Percentiles rank a stretch among this genome's conserved stretches.
Evolutionary conservation across 2,797 vertebrate species (phyloP).

Genomic region (Petrocephalus sullivani): DNA sequence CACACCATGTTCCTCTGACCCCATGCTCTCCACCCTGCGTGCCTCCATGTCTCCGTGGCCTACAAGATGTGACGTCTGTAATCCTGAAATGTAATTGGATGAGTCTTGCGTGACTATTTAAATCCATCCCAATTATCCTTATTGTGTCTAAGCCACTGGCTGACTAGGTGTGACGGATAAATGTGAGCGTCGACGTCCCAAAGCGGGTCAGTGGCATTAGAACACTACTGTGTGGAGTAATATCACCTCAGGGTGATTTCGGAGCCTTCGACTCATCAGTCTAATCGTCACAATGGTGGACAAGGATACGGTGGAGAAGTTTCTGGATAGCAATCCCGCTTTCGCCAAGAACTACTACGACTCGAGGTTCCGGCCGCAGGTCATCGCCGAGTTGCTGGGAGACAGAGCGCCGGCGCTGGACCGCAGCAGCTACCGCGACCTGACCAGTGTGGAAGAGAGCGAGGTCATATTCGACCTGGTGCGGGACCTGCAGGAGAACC

Average conservation of each 20-base stretch:
- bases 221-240: neutral
- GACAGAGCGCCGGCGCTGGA: constrained; percentile 58
- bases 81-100: constrained; percentile 63
- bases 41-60: neutral
- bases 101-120: constrained; percentile 64
- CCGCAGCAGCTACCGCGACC: constrained; percentile 53
- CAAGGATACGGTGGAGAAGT: constrained; percentile 73
- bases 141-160: constrained; percentile 52
- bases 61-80: constrained; percentile 36
- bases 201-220: neutral
- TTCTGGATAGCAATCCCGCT: constrained; percentile 73
- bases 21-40: neutral
- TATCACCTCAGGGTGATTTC: neutral
- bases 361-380: constrained; percentile 59
- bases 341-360: constrained; percentile 80
- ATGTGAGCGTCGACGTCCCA: constrained; percentile 14
- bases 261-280: neutral
- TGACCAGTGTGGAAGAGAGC: constrained; percentile 72
- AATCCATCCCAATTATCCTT: constrained; percentile 66
- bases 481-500: constrained; percentile 76
- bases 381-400: constrained; percentile 69
- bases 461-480: constrained; percentile 81
- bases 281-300: constrained; percentile 56
- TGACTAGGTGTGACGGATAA: constrained; percentile 38
- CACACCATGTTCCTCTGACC: neutral